Base-by-base conservation (phyloP, 1,140 invertebrate genomes). In the Drosophila ironensis region DNA sequence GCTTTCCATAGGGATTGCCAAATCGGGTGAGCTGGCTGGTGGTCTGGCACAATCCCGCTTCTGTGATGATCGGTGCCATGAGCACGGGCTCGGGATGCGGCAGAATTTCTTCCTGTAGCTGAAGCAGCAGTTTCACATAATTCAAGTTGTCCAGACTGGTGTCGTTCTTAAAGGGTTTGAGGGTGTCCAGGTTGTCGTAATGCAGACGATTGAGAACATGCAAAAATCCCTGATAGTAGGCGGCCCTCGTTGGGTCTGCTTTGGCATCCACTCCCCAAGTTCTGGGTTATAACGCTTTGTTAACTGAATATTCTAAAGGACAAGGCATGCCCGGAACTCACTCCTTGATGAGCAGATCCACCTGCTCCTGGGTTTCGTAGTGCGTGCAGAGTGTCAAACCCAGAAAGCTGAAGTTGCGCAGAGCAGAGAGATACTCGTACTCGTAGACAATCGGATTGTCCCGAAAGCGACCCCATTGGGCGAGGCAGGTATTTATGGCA, bases 361-460 rank as follows among this genome's bases (percentile, higher is more conserved):
- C 59, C n/a, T 40, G 16, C 5, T 72, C 19, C 1, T 68, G 7
- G 11, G 44, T 35, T 8, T 54, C 28, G 38, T 69, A 88, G 9
- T 56, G 28, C 2, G 80, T 67, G 42, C 87, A 89, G 4, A 89
- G 41, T 0, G 87, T 89, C 0, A 88, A 24, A 0, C 87, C 87
- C 0, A 78, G 25, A 37, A 82, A 72, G n/a, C 72, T 56, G 24
- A 89, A 86, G 14, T 87, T 73, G 9, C 70, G 69, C 19, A 84
- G 30, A 1, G 61, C 69, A 22, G 56, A 77, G 11, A 87, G 46
- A 54, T 64, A 87, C 60, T 89, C 87, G 30, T 86, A 81, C 27
- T 80, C 78, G 50, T 86, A 89, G 16, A 89, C 80, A 63, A 88
- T 69, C 0, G 87, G 87, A 56, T 88, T 87, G 6, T 89, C 42